Evolutionary conservation across 2,888 invertebrate genomes (phyloP), one percentile per base, ranked within the genome.

Genomic region (Synanthedon formicaeformis): DNA sequence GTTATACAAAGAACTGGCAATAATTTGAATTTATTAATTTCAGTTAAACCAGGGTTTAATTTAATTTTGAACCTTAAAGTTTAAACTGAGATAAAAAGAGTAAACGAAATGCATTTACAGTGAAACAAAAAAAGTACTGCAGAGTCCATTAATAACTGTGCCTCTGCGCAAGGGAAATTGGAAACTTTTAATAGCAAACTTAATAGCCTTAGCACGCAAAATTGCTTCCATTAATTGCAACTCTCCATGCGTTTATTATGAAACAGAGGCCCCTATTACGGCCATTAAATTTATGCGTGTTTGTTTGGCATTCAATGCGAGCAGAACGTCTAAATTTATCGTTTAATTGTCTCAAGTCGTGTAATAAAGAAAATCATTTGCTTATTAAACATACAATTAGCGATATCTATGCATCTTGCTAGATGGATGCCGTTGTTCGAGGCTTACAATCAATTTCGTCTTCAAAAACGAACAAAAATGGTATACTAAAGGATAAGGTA

Each of bases 401-500:
- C 69, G 69, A 77, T 82, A 82, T 84, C 83, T 73, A 75, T 74
- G 72, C 71, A 77, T 78, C 73, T 67, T 73, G 73, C 75, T 68
- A 65, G 76, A 78, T 67, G 72, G 70, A 77, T 74, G 73, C 84
- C 74, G 85, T 87, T 86, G 86, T 75, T 68, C 64, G 69, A 69
- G 71, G 73, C 78, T 81, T 81, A 87, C 84, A 87, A 87, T 87
- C 85, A 86, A 87, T 87, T 85, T 81, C 67, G 63, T 78, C 66
- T 34, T 72, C 71, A 71, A 81, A 84, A 83, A 76, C 62, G 71
- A 75, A 72, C 69, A 74, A 70, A 75, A 75, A 79, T 73, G 74
- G 71, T 74, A 74, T 76, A 78, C 68, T 75, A 73, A 80, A 77
- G 78, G 77, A 81, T 81, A 82, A 82, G 69, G 78, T 81, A 81